Conservation (phyloP, 2,888 invertebrate genomes). For the Xylota segnis region DNA sequence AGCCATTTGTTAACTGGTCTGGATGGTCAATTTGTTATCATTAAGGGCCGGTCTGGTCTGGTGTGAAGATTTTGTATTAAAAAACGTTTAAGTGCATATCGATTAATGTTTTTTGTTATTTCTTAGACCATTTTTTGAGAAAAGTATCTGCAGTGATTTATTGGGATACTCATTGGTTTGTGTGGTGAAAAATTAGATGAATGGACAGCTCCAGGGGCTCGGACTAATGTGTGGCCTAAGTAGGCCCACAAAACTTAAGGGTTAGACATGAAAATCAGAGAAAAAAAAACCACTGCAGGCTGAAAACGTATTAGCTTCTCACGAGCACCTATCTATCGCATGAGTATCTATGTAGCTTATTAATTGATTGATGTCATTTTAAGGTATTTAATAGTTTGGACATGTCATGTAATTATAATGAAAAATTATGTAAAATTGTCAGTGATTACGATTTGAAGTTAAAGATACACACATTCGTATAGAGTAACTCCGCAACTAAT, state of each 20-base stretch:
- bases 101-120: conserved; percentile 48
- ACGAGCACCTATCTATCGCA: not conserved
- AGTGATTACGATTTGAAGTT: conserved; percentile 50
- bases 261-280: conserved; percentile 6
- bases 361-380: conserved; percentile 72
- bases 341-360: conserved; percentile 30
- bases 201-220: conserved; percentile 45
- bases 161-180: conserved; percentile 52
- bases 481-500: conserved; percentile 23
- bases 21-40: conserved; percentile 76
- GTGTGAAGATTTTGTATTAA: conserved; percentile 74
- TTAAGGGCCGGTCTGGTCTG: conserved; percentile 62
- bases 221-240: conserved; percentile 43
- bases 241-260: conserved; percentile 24
- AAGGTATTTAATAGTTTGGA: conserved; percentile 68
- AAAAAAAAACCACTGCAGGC: conserved; percentile 36
- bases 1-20: conserved; percentile 66
- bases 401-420: conserved; percentile 65
- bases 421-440: conserved; percentile 69
- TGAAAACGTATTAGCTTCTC: conserved; percentile 34
- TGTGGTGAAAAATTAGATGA: conserved; percentile 66
- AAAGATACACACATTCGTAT: conserved; percentile 32
- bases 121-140: conserved; percentile 35
- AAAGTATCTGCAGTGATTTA: conserved; percentile 70
- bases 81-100: conserved; percentile 72